A percentile compares a stretch with the other conserved stretches of the same genome.
Evolutionary conservation across 2,888 invertebrate species (phyloP).

Genomic region (Drosophila prolongata): DNA sequence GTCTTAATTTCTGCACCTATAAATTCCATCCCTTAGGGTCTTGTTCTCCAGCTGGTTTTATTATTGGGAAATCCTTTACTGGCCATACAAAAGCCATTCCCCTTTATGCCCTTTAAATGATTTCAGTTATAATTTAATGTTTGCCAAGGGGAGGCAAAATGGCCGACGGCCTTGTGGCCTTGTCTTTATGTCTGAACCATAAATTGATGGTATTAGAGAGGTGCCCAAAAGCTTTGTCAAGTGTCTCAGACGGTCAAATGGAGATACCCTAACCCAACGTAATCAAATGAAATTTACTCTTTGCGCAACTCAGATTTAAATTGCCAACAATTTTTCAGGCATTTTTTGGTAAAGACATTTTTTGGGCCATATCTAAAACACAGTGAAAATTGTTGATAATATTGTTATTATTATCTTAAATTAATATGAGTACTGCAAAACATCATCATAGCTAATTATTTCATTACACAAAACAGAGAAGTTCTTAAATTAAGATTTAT

Average conservation of each 20-base stretch:
- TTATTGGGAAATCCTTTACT: constrained; percentile 57
- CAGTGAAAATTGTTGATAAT: background rate
- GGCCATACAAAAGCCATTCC: constrained; percentile 49
- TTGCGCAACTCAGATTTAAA: constrained; percentile 54
- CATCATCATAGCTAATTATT: too few relatives aligned
- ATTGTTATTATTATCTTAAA: too few relatives aligned
- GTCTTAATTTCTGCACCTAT: background rate
- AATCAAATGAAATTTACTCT: constrained; percentile 53
- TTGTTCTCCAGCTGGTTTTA: constrained; percentile 22
- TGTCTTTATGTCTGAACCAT: constrained; percentile 56
- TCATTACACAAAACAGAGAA: too few relatives aligned
- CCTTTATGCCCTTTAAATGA: constrained; percentile 58
- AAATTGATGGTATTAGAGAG: constrained; percentile 56
- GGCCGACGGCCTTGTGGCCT: constrained; percentile 36
- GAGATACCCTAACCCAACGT: constrained; percentile 10
- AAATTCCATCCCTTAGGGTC: constrained; percentile 19
- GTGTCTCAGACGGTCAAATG: constrained; percentile 22
- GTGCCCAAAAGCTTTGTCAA: constrained; percentile 45
- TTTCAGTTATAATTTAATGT: constrained; percentile 60
- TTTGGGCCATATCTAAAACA: background rate
- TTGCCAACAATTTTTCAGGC: constrained; percentile 65
- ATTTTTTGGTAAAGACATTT: constrained; percentile 2
- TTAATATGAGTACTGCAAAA: too few relatives aligned
- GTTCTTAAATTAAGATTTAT: too few relatives aligned
- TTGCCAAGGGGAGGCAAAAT: constrained; percentile 29